phyloP scores from a whole-genome alignment of 2,888 invertebrate species.

The Dysmachus trigonus region DNA sequence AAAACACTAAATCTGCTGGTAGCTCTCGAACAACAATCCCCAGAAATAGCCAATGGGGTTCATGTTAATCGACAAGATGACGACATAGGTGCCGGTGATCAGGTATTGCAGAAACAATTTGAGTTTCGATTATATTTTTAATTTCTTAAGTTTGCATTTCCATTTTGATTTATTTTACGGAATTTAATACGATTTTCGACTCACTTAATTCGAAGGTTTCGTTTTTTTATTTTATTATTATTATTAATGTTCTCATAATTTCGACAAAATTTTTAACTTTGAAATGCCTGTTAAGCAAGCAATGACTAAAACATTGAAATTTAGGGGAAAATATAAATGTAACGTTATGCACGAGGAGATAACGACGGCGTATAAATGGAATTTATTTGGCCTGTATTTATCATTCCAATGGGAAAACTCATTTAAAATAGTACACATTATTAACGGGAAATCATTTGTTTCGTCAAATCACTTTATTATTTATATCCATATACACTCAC shows the following conservation, averaged over 20 bases:
- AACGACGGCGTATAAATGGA: background rate
- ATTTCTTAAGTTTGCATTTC: constrained; percentile 19
- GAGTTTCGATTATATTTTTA: constrained; percentile 40
- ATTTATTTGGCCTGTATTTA: background rate
- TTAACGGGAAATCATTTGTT: background rate
- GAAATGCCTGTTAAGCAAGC: background rate
- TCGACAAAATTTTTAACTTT: background rate
- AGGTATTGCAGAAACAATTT: constrained; percentile 70
- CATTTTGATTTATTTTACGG: constrained; percentile 23
- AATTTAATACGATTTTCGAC: background rate
- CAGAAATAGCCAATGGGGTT: constrained; percentile 95
- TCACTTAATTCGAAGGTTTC: background rate
- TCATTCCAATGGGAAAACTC: background rate
- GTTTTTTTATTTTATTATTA: background rate
- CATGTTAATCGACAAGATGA: constrained; percentile 85
- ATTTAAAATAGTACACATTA: background rate
- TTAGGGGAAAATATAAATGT: background rate
- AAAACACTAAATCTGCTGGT: constrained; percentile 98
- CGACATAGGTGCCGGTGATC: constrained; percentile 97
- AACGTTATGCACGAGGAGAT: background rate
- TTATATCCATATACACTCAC: background rate
- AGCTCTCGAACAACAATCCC: constrained; percentile 96
- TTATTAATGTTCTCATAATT: background rate
- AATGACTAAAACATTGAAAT: background rate
- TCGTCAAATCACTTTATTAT: background rate